Percentiles rank a stretch among this genome's conserved stretches.
Evolutionary conservation across 1,140 invertebrate species (phyloP).

Genomic region (Macrostomum lignano): DNA sequence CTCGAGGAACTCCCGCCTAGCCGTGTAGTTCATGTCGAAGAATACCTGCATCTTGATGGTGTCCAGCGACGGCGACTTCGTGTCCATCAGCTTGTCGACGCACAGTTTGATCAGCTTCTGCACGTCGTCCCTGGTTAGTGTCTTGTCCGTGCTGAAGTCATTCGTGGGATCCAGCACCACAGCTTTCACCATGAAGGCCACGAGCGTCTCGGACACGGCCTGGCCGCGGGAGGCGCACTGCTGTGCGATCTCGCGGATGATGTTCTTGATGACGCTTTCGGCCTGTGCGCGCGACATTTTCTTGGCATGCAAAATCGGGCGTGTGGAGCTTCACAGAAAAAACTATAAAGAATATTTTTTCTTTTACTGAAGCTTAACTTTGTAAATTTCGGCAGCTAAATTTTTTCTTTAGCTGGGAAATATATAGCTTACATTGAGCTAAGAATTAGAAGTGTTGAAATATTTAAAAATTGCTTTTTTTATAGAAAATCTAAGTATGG

Average conservation of each 20-base stretch:
- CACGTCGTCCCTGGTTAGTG: constrained; percentile 27
- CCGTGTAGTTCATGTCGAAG: constrained; percentile 38
- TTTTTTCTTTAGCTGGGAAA: no score
- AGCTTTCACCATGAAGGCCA: constrained; percentile 29
- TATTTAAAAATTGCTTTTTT: no score
- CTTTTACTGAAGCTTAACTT: no score
- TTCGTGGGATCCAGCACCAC: constrained; percentile 26
- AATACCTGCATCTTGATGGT: constrained; percentile 38
- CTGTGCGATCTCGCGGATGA: constrained; percentile 26
- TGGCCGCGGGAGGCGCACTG: constrained; percentile 27
- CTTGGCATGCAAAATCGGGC: no score
- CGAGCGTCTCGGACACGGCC: constrained; percentile 26
- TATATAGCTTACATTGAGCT: no score
- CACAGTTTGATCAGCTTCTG: constrained; percentile 28
- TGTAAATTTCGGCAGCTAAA: no score
- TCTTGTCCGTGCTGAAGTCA: constrained; percentile 27
- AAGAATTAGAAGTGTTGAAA: no score
- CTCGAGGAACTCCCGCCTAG: constrained; percentile 29
- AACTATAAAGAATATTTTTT: no score
- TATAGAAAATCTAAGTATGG: no score
- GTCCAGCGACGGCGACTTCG: constrained; percentile 22
- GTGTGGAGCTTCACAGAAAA: no score
- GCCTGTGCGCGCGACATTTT: no score
- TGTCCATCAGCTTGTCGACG: constrained; percentile 23
- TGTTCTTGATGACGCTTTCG: constrained; percentile 29